These are phyloP conservation scores for Parotia lawesii DNA, from an alignment of 2,113 vertebrate species.

Conservation along the genomic window DNA sequence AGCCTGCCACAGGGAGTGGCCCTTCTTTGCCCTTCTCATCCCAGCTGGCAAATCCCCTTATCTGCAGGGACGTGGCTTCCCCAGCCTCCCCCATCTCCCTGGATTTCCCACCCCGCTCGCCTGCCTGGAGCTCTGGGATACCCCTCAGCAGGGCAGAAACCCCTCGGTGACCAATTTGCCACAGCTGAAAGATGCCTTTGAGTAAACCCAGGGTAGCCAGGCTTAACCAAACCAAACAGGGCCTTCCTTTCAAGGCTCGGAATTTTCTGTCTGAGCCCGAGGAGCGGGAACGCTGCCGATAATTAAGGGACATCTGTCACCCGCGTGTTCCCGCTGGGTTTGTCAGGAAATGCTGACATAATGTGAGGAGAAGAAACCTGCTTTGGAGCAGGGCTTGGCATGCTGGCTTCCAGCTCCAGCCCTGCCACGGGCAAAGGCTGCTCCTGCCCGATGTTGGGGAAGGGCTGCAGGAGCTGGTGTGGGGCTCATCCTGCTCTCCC, in stretches of 20 bases:
- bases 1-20: not conserved
- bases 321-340: slow-evolving; percentile 6
- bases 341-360: slow-evolving; percentile 57
- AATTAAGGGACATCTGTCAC: slow-evolving; percentile 60
- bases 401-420: not conserved
- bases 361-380: slow-evolving; percentile 32
- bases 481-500: not conserved
- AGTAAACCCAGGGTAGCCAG: not conserved
- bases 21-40: not conserved
- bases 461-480: not conserved
- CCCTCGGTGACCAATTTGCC: not conserved
- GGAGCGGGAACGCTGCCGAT: not conserved
- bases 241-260: not conserved
- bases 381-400: not conserved
- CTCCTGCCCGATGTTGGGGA: not conserved
- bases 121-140: not conserved
- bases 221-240: not conserved
- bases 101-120: not conserved
- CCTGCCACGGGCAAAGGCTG: not conserved
- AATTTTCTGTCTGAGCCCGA: not conserved
- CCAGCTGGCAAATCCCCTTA: not conserved
- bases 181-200: not conserved
- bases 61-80: not conserved
- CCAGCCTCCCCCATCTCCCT: not conserved
- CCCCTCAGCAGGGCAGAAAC: not conserved